Evolutionary conservation across 2,113 vertebrate genomes (phyloP).

Genomic region (Plectropomus leopardus): DNA sequence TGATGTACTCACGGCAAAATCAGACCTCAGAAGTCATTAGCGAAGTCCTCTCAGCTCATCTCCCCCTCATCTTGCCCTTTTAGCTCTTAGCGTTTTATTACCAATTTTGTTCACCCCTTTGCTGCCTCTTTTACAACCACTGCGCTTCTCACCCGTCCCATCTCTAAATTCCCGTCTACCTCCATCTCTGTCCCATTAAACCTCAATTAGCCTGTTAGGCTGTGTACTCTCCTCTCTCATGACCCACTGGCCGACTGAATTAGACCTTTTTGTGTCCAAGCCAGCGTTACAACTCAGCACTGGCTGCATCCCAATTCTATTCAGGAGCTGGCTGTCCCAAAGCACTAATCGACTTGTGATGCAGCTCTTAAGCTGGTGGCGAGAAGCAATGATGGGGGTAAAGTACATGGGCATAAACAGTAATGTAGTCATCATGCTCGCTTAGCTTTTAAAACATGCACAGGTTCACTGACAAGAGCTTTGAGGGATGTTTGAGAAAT

Average conservation of each 20-base stretch:
- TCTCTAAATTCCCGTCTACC: slow-evolving; percentile 24
- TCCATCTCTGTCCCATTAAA: slow-evolving; percentile 63
- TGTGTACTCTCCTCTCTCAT: slow-evolving; percentile 44
- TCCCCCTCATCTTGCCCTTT: slow-evolving; percentile 25
- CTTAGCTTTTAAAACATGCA: slow-evolving; percentile 13
- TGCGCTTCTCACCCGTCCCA: slow-evolving; percentile 4
- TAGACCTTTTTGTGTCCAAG: slow-evolving; percentile 57
- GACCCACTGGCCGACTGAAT: slow-evolving; percentile 59
- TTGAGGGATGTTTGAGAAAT: not conserved
- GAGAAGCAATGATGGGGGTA: slow-evolving; percentile 27
- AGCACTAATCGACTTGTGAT: slow-evolving; percentile 55
- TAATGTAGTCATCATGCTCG: not conserved
- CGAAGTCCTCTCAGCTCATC: slow-evolving; percentile 43
- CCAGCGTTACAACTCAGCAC: slow-evolving; percentile 46
- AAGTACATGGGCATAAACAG: slow-evolving; percentile 6
- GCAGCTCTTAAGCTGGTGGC: slow-evolving; percentile 41
- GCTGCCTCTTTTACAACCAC: slow-evolving; percentile 33
- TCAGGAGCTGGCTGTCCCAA: slow-evolving; percentile 27
- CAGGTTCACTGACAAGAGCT: slow-evolving; percentile 1
- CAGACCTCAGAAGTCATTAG: slow-evolving; percentile 46
- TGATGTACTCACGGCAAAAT: slow-evolving; percentile 38
- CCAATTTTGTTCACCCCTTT: slow-evolving; percentile 37
- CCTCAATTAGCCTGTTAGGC: slow-evolving; percentile 65
- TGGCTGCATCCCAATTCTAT: slow-evolving; percentile 56
- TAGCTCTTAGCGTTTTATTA: slow-evolving; percentile 50